Conservation (phyloP, 2,888 invertebrate genomes). For the Rhamphomyia laevipes region DNA sequence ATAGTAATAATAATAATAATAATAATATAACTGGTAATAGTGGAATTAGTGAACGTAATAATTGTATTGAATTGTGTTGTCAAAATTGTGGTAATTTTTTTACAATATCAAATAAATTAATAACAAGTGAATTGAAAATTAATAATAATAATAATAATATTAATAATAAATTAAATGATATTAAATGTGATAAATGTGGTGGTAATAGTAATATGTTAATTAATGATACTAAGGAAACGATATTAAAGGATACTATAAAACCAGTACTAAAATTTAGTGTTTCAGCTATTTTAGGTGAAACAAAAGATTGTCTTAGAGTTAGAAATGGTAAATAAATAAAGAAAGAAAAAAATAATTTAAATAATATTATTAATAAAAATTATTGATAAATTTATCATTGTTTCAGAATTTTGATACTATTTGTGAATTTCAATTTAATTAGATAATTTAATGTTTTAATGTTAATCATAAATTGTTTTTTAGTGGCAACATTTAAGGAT, state of each 20-base stretch:
- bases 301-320: conserved; percentile 37
- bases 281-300: conserved; percentile 70
- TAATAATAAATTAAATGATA: conserved; percentile 20
- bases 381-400: too few species aligned
- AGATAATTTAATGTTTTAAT: too few species aligned
- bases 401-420: too few species aligned
- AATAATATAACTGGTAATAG: not conserved
- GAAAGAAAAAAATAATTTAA: not conserved
- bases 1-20: not conserved
- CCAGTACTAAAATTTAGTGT: conserved; percentile 86
- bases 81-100: conserved; percentile 27
- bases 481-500: too few species aligned
- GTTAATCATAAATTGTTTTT: too few species aligned
- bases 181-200: conserved; percentile 32
- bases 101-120: conserved; percentile 8
- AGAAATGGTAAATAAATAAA: conserved; percentile 33
- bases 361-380: too few species aligned
- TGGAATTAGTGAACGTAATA: conserved; percentile 1
- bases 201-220: conserved; percentile 14
- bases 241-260: conserved; percentile 44
- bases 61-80: conserved; percentile 25
- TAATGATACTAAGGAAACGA: conserved; percentile 26
- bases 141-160: too few species aligned
- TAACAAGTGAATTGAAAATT: not conserved
- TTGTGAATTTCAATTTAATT: too few species aligned